Evolutionary conservation across 2,888 invertebrate genomes (phyloP), one percentile per base, ranked within the genome.

Genomic region (Arctia plantaginis): DNA sequence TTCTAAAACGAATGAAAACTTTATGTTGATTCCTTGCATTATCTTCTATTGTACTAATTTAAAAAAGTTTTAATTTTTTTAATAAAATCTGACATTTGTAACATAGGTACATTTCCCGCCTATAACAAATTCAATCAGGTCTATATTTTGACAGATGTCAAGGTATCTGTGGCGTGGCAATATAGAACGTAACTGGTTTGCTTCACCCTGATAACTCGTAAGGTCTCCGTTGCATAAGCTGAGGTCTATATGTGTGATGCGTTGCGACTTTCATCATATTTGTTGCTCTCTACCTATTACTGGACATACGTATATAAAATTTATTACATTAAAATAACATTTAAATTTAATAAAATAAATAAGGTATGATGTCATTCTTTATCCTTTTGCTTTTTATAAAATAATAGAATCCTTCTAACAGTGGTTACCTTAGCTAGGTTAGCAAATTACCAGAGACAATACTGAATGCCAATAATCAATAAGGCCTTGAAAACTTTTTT

Each of bases 141-240:
- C 27, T 65, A 35, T 30, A 69, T 77, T 81, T 82, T 82, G 80
- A 82, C 85, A 80, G 70, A 80, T 82, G 83, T 85, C 86, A 85
- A 85, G 83, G 85, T 69, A 62, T 18, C 69, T 30, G 27, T 66
- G n/a, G 71, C 35, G 27, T 66, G n/a, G 71, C 35, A 66, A 18
- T 66, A 67, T 69, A 75, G 72, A 66, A 74, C 71, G 71, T 77
- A 73, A 69, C 69, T 23, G 51, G 71, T 62, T 75, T 71, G 73
- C 77, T 64, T 74, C 72, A 73, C 47, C 66, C 62, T 62, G 73
- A 55, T 47, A n/a, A 69, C 39, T 74, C n/a, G 13, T 74, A 70
- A 82, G 76, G 79, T 76, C 74, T 80, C 65, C 23, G 72, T 79
- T 84, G 82, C 77, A 74, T 82, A 80, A 83, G 68, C 55, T 33